Evolutionary conservation across 2,888 invertebrate species (phyloP).

Genomic region (Lepas anatifera): DNA sequence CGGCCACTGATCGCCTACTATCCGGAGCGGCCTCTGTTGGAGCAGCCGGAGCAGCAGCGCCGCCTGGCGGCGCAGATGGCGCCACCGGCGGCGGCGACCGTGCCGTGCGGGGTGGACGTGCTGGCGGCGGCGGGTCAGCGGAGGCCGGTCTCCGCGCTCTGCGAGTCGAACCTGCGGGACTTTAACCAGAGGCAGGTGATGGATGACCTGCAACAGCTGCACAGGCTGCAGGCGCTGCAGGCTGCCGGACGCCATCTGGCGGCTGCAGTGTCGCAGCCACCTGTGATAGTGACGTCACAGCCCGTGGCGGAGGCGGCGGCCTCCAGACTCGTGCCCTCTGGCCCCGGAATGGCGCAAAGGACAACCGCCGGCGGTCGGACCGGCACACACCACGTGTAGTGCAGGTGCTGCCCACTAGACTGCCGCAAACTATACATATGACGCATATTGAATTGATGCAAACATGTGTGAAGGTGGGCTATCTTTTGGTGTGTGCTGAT

Average conservation of each 20-base stretch:
- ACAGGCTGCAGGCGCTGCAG: constrained; percentile 17
- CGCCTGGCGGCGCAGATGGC: constrained; percentile 45
- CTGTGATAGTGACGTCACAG: too few relatives aligned
- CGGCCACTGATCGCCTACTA: constrained; percentile 52
- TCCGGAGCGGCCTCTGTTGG: constrained; percentile 34
- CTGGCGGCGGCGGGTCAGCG: constrained; percentile 16
- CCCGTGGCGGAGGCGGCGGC: not conserved
- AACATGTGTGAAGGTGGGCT: not conserved
- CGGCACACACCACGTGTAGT: not conserved
- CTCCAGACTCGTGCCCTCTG: not conserved
- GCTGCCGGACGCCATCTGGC: not conserved
- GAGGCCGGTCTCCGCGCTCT: constrained; percentile 23
- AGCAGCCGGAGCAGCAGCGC: constrained; percentile 71
- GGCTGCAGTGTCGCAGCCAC: too few relatives aligned
- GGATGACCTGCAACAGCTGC: constrained; percentile 24
- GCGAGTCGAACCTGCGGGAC: constrained; percentile 24
- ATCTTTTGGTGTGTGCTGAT: not conserved
- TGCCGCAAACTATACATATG: too few relatives aligned
- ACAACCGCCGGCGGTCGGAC: not conserved
- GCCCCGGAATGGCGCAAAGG: not conserved
- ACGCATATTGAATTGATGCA: not conserved
- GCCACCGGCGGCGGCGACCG: not conserved
- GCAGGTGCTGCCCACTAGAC: not conserved
- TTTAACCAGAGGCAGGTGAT: constrained; percentile 25
- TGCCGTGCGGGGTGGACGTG: not conserved